Base-by-base conservation (phyloP, 2,888 invertebrate species). In the Latheticus oryzae region DNA sequence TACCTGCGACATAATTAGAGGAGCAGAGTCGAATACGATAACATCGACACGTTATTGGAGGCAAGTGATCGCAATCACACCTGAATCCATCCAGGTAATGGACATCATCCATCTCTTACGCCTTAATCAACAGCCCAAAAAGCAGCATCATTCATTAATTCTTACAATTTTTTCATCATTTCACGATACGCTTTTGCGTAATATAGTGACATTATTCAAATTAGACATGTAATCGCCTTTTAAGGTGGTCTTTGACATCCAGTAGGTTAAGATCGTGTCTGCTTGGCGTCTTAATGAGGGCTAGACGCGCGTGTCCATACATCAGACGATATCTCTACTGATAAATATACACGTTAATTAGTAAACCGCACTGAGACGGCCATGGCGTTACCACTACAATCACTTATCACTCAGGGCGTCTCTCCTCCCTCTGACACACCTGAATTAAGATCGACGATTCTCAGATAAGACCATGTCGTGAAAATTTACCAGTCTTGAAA, bases 231-330 rank as follows among this genome's bases (percentile, higher is more conserved):
- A 33, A 42, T 52, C 42, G 42, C 52, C 52, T 42, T 53, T 43
- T 43, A 35, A 54, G 53, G 58, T 53, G 58, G 58, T 54, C 58
- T 58, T 58, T 58, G 58, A 58, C 58, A 58, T 58, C 54, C 35
- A 47, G 19, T 16, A 58, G 58, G 58, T 50, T 60, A 60, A 68
- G 67, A 75, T 76, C 76, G 75, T 76, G 76, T 75, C 73, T 64
- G 65, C 67, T 67, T 74, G 74, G 76, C 73, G 76, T 76, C 76
- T 77, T 77, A 77, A 77, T 77, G 76, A 76, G 75, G 72, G 69
- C 73, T 68, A 69, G 69, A 69, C 71, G 75, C 75, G 75, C 74
- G 75, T 73, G 74, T 74, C 72, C 74, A 76, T 77, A 74, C 73
- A 76, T 77, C 76, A 77, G 69, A 66, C 60, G 71, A 71, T 71